Conservation (phyloP, 2,888 invertebrate genomes). For the Chymomyza caudatula region DNA sequence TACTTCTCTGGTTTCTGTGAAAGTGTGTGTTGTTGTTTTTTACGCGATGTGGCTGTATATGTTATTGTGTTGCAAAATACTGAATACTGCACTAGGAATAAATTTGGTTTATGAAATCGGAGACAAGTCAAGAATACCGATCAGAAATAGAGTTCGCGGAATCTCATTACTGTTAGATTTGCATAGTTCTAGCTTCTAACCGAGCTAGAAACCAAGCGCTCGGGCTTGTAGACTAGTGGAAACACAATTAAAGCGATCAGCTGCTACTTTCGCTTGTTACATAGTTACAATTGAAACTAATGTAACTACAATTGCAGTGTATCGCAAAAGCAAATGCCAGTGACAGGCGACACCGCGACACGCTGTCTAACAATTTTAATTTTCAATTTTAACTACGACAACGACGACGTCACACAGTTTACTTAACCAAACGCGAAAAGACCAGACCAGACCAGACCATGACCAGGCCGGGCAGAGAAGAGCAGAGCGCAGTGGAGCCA, state of each 20-base stretch:
- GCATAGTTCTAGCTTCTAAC: no score
- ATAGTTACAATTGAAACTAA: neutral
- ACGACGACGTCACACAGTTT: slow-evolving; percentile 47
- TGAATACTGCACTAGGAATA: no score
- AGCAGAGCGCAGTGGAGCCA: slow-evolving; percentile 7
- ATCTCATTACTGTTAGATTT: no score
- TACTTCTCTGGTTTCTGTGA: no score
- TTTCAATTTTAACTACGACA: slow-evolving; percentile 61
- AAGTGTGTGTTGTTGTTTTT: no score
- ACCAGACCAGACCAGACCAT: neutral
- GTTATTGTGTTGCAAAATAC: no score
- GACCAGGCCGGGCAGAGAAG: neutral
- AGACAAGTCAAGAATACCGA: no score
- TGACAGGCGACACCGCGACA: slow-evolving; percentile 61
- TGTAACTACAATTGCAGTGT: slow-evolving; percentile 34
- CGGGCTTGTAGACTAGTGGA: neutral
- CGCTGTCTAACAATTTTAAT: slow-evolving; percentile 71
- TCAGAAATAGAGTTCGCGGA: no score
- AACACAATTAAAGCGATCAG: neutral
- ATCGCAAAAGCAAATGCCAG: slow-evolving; percentile 46
- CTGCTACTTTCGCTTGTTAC: neutral
- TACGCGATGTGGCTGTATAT: no score
- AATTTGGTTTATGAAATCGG: no score
- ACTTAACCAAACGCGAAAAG: slow-evolving; percentile 29
- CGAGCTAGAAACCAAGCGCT: no score